A percentile compares a stretch with the other conserved stretches of the same genome.
Conservation (phyloP, 2,888 invertebrate genomes). For the Drosophila paracracens region DNA sequence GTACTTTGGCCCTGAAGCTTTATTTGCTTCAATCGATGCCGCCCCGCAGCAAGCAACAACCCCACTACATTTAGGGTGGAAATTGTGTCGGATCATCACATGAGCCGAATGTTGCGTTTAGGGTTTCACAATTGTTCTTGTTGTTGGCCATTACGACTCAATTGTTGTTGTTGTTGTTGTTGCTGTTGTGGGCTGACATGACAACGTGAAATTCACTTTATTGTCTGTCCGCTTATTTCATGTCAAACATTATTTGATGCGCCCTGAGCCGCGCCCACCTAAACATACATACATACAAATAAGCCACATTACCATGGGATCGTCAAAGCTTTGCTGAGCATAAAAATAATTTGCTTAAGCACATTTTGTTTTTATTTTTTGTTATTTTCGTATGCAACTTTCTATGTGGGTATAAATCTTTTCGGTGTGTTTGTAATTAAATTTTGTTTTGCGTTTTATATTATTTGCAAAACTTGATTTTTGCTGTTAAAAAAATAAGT, state of each 20-base stretch:
- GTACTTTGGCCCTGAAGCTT: slow-evolving; percentile 77
- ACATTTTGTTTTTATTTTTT: slow-evolving; percentile 28
- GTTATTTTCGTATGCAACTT: slow-evolving; percentile 65
- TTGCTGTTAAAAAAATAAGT: slow-evolving; percentile 68
- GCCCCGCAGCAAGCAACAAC: slow-evolving; percentile 46
- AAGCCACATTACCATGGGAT: slow-evolving; percentile 59
- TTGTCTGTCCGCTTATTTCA: slow-evolving; percentile 71
- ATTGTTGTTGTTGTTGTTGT: slow-evolving; percentile 31
- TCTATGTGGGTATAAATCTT: slow-evolving; percentile 77
- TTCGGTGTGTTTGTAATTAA: slow-evolving; percentile 73
- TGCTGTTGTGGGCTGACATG: slow-evolving; percentile 67
- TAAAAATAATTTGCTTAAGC: slow-evolving; percentile 61
- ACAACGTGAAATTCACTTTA: slow-evolving; percentile 77
- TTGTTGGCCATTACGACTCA: slow-evolving; percentile 28
- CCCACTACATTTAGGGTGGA: slow-evolving; percentile 68
- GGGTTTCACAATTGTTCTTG: slow-evolving; percentile 70
- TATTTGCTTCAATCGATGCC: slow-evolving; percentile 76
- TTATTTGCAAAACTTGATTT: slow-evolving; percentile 74
- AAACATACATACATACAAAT: slow-evolving; percentile 31
- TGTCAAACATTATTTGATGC: slow-evolving; percentile 76
- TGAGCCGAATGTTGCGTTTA: slow-evolving; percentile 57
- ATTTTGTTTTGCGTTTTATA: slow-evolving; percentile 41
- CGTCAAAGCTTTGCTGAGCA: slow-evolving; percentile 65
- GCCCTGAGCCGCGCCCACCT: slow-evolving; percentile 74
- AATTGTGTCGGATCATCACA: slow-evolving; percentile 70